phyloP scores from a whole-genome alignment of 2,797 vertebrate genomes.

The Pseudocheirus occidentalis region DNA sequence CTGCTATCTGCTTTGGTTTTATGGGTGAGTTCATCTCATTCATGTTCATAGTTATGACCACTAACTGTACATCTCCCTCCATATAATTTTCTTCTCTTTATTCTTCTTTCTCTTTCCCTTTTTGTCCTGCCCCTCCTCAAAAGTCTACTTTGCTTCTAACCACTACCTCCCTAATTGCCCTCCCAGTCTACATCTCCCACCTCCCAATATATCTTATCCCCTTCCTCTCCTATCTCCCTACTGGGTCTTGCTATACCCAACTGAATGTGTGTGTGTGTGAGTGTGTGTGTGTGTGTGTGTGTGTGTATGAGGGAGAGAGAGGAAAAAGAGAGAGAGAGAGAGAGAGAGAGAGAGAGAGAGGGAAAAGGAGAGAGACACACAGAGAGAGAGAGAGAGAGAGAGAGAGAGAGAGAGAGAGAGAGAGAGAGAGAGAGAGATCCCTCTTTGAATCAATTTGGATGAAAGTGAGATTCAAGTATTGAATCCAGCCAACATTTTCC shows the following conservation, averaged over 20 bases:
- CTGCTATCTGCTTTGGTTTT: not conserved
- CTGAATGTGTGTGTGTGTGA: not conserved
- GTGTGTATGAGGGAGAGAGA: too few species aligned
- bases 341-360: too few species aligned
- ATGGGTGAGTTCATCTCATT: not conserved
- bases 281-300: too few species aligned
- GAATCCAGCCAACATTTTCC: not conserved
- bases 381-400: too few species aligned
- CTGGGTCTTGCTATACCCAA: not conserved
- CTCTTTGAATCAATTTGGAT: not conserved
- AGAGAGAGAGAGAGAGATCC: not conserved
- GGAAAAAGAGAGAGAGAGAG: too few species aligned
- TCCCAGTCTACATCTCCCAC: not conserved
- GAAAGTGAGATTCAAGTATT: not conserved
- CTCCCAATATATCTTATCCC: constrained; percentile 71
- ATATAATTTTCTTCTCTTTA: not conserved
- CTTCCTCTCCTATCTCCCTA: constrained; percentile 58
- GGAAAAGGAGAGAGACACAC: too few species aligned
- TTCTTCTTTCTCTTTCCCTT: not conserved
- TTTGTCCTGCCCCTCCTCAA: not conserved
- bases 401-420: too few species aligned
- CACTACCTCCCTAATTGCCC: not conserved
- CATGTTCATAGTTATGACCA: not conserved
- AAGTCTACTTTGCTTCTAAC: not conserved
- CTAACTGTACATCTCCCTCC: not conserved